phyloP scores from a whole-genome alignment of 2,797 vertebrate genomes.

The Xenentodon cancila region DNA sequence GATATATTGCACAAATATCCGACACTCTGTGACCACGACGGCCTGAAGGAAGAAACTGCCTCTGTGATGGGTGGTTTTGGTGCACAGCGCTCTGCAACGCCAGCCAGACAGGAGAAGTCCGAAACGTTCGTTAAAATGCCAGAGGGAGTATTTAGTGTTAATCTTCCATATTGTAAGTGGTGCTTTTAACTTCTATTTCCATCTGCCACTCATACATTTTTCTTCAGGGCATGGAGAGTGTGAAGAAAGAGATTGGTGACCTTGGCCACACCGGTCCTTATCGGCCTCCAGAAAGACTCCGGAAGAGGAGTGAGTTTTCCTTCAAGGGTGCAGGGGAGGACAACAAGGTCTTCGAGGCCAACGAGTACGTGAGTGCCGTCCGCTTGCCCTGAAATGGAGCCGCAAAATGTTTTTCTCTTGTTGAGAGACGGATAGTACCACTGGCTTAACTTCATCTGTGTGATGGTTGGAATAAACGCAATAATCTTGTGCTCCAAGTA shows the following conservation, averaged over 20 bases:
- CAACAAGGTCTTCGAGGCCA: constrained; percentile 88
- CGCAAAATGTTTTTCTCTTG: background rate
- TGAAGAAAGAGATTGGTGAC: constrained; percentile 93
- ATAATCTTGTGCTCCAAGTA: too few relatives aligned
- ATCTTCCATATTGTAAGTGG: background rate
- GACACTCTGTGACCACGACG: too few relatives aligned
- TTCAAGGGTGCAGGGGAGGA: constrained; percentile 83
- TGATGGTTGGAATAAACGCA: too few relatives aligned
- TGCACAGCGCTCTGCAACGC: too few relatives aligned
- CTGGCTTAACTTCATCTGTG: background rate
- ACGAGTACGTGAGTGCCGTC: constrained; percentile 85
- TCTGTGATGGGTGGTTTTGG: too few relatives aligned
- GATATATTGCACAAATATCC: too few relatives aligned
- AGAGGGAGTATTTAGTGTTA: too few relatives aligned
- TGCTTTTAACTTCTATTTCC: background rate
- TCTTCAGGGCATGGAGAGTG: constrained; percentile 89
- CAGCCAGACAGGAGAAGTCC: too few relatives aligned
- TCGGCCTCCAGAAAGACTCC: constrained; percentile 85
- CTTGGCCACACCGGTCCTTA: constrained; percentile 90
- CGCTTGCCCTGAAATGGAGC: constrained; percentile 20
- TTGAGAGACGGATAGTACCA: constrained; percentile 2
- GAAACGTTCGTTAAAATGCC: too few relatives aligned
- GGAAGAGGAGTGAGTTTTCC: constrained; percentile 92
- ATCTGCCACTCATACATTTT: background rate
- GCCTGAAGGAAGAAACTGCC: too few relatives aligned